Evolutionary conservation across 2,797 vertebrate species (phyloP), one percentile per base, ranked within the genome.

Genomic region (Bradypus variegatus): DNA sequence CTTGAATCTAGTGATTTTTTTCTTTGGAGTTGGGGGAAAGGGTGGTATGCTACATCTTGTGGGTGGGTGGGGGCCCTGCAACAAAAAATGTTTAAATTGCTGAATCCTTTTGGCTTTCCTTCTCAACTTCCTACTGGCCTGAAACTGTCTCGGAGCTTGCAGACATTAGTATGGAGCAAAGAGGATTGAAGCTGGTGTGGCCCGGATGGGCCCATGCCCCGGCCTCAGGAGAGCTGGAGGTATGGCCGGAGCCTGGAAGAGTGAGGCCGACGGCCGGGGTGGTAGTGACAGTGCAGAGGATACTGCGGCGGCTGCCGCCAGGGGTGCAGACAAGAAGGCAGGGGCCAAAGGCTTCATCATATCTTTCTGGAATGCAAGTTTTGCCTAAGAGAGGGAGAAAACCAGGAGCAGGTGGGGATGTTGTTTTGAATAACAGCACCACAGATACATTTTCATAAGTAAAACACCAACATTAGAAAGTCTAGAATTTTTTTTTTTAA

Each of bases 341-440:
- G 98, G 98, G 65, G 98, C 97, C 96, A 98, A 96, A 0, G 98
- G 98, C 96, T 99, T 99, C 92, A 98, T 98, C 97, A 98, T 95
- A 91, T 98, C 98, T 95, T 98, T 98, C 97, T 98, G 98, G 97
- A 98, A 98, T 91, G 98, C 98, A 27, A 98, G 97, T 94, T 98
- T 98, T 93, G 98, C 98, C 98, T 98, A 94, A 69, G 87, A 92
- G 94, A 92, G 73, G 94, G 70, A 94, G 38, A 95, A 90, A 87
- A 93, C 38, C 81, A 62, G 27, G 38, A 86, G 50, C 2, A 8
- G n/a, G n/a, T 83, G 48, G 82, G 55, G 33, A 82, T 31, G 23
- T 11, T 69, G 60, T 79, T 91, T 81, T 13, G 6, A 64, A 36
- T 65, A 58, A 73, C 4, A 64, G 60, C 53, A 41, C 8, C 45